Base-by-base conservation (phyloP, 2,113 vertebrate species). In the Oryctolagus cuniculus region DNA sequence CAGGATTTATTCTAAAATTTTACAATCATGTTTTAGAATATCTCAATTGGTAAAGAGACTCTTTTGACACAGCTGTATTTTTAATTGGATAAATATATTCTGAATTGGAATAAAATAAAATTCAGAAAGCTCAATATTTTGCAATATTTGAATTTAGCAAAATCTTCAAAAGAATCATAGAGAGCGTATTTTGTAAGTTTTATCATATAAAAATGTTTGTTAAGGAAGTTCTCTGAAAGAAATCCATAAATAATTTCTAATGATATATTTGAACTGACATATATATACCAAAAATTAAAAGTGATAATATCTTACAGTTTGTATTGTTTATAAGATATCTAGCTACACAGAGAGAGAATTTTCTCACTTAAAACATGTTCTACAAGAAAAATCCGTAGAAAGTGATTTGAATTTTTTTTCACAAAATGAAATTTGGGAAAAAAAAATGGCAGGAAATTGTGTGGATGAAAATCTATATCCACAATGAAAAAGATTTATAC, bases 61-160 rank as follows among this genome's bases (percentile, higher is more conserved):
- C 24, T 73, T 73, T 73, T 44, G 7, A 73, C 55, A 61, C 13
- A 80, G 3, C n/a, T 87, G 22, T 27, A 55, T 29, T 78, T 78
- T 75, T 84, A 73, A 89, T 66, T 80, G 53, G 2, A n/a, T 77
- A 53, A 29, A 72, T 72, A 38, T 44, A 34, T 72, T 85, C 66
- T 89, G 36, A 80, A 80, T 9, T 79, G 17, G n/a, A 72, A 89
- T 70, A 12, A 95, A 84, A 85, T 85, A 85, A 80, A 79, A 61
- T 24, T 53, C 58, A 92, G 55, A 84, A 64, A 25, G 2, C 5
- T 24, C 49, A 31, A 73, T 79, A 92, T 79, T 79, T 85, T 85
- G 16, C 15, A 69, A 29, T 13, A 85, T 10, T 44, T 73, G 55
- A 80, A 61, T 27, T 92, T 58, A 58, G 24, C 25, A 85, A 85